Percentiles rank a stretch among this genome's conserved stretches.
phyloP scores from a whole-genome alignment of 2,888 invertebrate species.

The Cerceris rybyensis region DNA sequence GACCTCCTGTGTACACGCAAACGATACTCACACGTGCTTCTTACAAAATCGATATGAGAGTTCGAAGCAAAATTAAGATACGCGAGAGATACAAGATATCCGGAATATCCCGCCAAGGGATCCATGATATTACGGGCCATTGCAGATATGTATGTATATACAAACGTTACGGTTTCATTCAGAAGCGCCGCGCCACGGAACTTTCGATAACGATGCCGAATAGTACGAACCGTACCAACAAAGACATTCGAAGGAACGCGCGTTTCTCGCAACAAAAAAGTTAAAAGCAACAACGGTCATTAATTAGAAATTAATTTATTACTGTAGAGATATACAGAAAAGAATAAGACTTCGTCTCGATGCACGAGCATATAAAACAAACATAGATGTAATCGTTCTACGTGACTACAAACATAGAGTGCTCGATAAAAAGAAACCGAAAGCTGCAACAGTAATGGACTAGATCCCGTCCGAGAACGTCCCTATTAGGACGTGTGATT shows the following conservation, averaged over 20 bases:
- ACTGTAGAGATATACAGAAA: slow-evolving; percentile 61
- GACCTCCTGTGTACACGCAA: too few relatives aligned
- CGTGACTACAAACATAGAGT: slow-evolving; percentile 57
- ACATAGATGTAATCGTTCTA: slow-evolving; percentile 53
- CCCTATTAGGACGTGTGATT: slow-evolving; percentile 75
- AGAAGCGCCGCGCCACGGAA: background rate
- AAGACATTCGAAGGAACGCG: background rate
- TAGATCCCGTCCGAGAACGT: slow-evolving; percentile 51
- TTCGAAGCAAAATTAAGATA: too few relatives aligned
- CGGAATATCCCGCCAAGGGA: too few relatives aligned
- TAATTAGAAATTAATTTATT: slow-evolving; percentile 68
- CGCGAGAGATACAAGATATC: too few relatives aligned
- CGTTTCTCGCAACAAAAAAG: slow-evolving; percentile 8
- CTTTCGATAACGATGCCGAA: background rate
- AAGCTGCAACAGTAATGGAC: slow-evolving; percentile 58
- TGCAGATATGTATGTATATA: too few relatives aligned
- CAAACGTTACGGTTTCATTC: too few relatives aligned
- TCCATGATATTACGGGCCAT: too few relatives aligned
- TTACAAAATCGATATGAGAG: too few relatives aligned
- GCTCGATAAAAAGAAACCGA: slow-evolving; percentile 63
- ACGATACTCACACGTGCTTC: too few relatives aligned
- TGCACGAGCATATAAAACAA: slow-evolving; percentile 61
- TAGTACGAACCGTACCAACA: background rate
- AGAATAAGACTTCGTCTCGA: slow-evolving; percentile 54
- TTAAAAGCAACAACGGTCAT: too few relatives aligned